Base-by-base conservation (phyloP, 2,888 invertebrate species). In the Tetrapedia diversipes region DNA sequence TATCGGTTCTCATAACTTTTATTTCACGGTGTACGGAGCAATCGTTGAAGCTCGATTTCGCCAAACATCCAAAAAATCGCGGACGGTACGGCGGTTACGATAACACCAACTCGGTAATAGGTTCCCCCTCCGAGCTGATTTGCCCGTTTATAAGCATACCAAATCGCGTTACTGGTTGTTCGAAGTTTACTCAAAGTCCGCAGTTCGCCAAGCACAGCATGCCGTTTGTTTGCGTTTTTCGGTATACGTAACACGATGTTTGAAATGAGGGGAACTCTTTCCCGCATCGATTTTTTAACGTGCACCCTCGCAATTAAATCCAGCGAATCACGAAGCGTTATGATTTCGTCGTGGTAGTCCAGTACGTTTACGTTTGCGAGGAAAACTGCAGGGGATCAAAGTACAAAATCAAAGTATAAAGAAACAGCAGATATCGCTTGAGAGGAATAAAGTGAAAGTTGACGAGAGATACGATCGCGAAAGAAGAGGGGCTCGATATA, bases 41-140 rank as follows among this genome's bases (percentile, higher is more conserved):
- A 24, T 32, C 45, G 24, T 14, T 19, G 37, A 56, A 24, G 14
- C 22, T 14, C 66, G 34, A 29, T 7, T 49, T 43, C 53, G 43
- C 19, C 8, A 19, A 53, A 63, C 37, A 19, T 56, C 22, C 29
- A 4, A 22, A n/a, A n/a, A n/a, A n/a, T n/a, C n/a, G n/a, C n/a
- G n/a, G n/a, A n/a, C n/a, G n/a, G n/a, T n/a, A n/a, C n/a, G n/a
- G n/a, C n/a, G n/a, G n/a, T n/a, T n/a, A n/a, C n/a, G 24, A 47
- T 34, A 56, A 56, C 29, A 43, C 64, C 29, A 53, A 0, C 27
- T 16, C n/a, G 45, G 16, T 39, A 61, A 68, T 43, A 16, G 67
- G n/a, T 49, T 51, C 32, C 19, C 51, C 24, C 2, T 11, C 34
- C 37, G 24, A n/a, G 47, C 29, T 19, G 19, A 29, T n/a, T 69